Evolutionary conservation across 1,140 invertebrate species (phyloP), one percentile per base, ranked within the genome.

Genomic region (Mactra quadrangularis): DNA sequence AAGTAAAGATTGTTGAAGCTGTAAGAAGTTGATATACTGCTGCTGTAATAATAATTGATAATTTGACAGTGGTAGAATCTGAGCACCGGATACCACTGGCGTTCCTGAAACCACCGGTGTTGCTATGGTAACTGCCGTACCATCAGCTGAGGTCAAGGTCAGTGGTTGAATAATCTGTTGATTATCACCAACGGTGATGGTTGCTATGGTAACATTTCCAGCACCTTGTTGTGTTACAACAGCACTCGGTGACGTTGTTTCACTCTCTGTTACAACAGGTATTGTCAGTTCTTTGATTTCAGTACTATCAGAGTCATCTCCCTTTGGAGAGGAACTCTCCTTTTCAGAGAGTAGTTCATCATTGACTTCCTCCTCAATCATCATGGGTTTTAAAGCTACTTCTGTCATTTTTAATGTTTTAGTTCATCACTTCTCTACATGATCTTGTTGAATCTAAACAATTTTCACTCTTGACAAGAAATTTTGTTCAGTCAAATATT

Each of bases 41-140:
- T 82, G 79, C 45, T 82, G 79, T 29, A 82, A 45, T 57, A 82
- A 55, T 13, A 82, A 38, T 35, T 82, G 79, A 52, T 82, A 82
- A 45, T 82, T 71, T 13, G 55, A 22, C 19, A 55, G 38, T 15
- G 64, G 15, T 25, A 75, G 31, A 29, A 57, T 41, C 41, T 57
- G 50, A 57, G 72, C 35, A 27, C 50, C 50, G 11, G 57, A 38
- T 3, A 53, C 52, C 3, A 60, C 72, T n/a, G 52, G 55, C 60
- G 72, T 22, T 22, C 72, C 72, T 19, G 72, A 33, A 11, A 59
- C 72, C 22, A 75, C 29, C 0, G 72, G 72, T 9, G 72, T 60
- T 60, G 77, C 77, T 31, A 81, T 53, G 19, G 77, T 81, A 7
- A 81, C 53, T 1, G 77, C 19, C 7, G 25, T 19, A 9, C 64